Base-by-base conservation (phyloP, 2,113 vertebrate genomes). In the Seriola rivoliana region DNA sequence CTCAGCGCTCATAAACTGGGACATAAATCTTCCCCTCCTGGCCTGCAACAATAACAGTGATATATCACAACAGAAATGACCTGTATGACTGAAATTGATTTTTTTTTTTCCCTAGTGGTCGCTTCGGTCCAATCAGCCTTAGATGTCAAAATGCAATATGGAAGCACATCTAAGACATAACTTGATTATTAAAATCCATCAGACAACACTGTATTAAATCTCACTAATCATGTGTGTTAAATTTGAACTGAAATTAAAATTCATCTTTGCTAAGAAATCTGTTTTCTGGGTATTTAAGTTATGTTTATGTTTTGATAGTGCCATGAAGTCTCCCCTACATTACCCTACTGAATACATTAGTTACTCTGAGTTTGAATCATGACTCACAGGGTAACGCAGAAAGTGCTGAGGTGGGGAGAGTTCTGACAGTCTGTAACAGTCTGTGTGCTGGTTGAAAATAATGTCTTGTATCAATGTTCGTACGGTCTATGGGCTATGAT, bases 1-100 rank as follows among this genome's bases (percentile, higher is more conserved):
- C 60, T 78, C 82, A 75, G 71, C 0, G 14, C n/a, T 92, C 85
- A 89, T 89, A 89, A 91, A 84, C 36, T 12, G 32, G 29, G 54
- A 81, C 52, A 91, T 93, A 85, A 88, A 94, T 90, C 85, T 88
- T 78, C 65, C 57, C 44, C 44, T 65, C 14, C 19, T 5, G 6
- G 68, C 52, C 69, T 25, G 25, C 80, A 14, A 81, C 62, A 78
- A 84, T 75, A 88, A 77, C 78, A 75, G 75, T 50, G 1, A 88
- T 90, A 82, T 57, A 89, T 93, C 85, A 91, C 40, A 67, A 80
- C 60, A 89, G 25, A 89, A 91, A 81, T 38, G 38, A 84, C 67
- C 84, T 34, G 42, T 12, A 38, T 48, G 72, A 86, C 80, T 58
- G 58, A 86, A 91, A 90, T 85, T 85, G 84, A 81, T 92, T 92